Evolutionary conservation across 2,797 vertebrate species (phyloP), one percentile per base, ranked within the genome.

Genomic region (Kryptopterus vitreolus): DNA sequence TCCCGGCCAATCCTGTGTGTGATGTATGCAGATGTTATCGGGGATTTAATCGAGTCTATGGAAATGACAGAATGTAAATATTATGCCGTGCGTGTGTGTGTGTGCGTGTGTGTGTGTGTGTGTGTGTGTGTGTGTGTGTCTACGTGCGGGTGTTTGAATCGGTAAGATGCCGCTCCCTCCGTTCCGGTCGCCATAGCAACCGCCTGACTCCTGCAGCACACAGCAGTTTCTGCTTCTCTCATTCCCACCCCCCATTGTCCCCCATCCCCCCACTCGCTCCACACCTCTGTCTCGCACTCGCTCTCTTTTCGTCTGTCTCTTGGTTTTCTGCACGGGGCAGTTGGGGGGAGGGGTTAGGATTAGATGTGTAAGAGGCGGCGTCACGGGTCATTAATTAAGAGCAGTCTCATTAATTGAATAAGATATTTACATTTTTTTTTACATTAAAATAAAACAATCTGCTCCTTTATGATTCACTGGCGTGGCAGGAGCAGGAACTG

Each of bases 181-280:
- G 68, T 29, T 68, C 59, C 73, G 57, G 80, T 85, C 66, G 3
- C 81, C 76, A 83, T 85, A 68, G 79, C 76, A 85, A 85, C 84
- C 79, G 43, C 29, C 70, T 46, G 81, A 85, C 81, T 85, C 78
- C 78, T 78, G 76, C 84, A 78, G 76, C 76, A 81, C 76, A 63
- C 73, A 77, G 79, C 80, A 78, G 50, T 84, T 70, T 84, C 77
- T 75, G 57, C 78, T 75, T 73, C 35, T 10, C 69, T 33, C 63
- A 71, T 65, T 59, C 76, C 63, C 76, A 76, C 74, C 69, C 78
- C n/a, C 74, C 59, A 22, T 24, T 58, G 38, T 76, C 72, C 84
- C 81, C 84, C 81, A 78, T 81, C 84, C 84, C n/a, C 84, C 84
- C 84, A 43, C 70, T 29, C 20, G 12, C 24, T 50, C 68, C 74